Base-by-base conservation (phyloP, 37 sponge, comb jelly and placozoan genomes). In the Aphrocallistes beatrix region DNA sequence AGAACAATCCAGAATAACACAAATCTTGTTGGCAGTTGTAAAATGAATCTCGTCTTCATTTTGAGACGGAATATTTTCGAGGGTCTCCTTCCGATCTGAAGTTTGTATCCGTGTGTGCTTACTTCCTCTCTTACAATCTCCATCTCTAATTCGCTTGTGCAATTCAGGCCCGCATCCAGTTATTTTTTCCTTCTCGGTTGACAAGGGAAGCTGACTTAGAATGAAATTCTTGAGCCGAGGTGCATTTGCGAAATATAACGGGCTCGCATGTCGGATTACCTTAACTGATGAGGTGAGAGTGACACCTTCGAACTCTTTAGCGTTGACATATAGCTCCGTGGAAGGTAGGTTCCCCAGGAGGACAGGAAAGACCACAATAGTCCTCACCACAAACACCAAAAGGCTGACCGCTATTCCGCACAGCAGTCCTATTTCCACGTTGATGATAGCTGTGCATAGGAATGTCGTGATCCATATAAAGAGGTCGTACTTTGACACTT, bases 401-500 rank as follows among this genome's bases (percentile, higher is more conserved):
- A 60, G 75, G 34, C 75, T 60, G 32, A 60, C 21, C 6, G 34
- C 75, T 60, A 60, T 19, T 6, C 75, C 75, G 34, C 75, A 60
- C 6, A 28, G 28, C 34, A 60, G 75, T 60, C 75, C 75, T 60
- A 60, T 60, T 13, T 60, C 75, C 75, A 60, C 75, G 34, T 60
- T 60, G 75, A 60, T 60, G 3, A 60, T 13, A 25, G n/a, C 75
- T 19, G 75, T 60, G n/a, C 32, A 60, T 60, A 60, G 75, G 75
- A 60, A 60, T 60, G 75, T 60, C 3, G 34, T 28, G 10, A 60
- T 60, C 75, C 75, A 60, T 3, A 60, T 60, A 30, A 60, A 60
- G 32, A 60, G 75, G 34, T 60, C 75, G 75, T 60, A 60, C n/a
- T 60, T 49, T 21, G 89, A 93, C 10, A 93, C 47, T 50, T 87